These are phyloP conservation scores for Callimorpha dominula DNA, from an alignment of 2,888 invertebrate species.

Conservation along the genomic window DNA sequence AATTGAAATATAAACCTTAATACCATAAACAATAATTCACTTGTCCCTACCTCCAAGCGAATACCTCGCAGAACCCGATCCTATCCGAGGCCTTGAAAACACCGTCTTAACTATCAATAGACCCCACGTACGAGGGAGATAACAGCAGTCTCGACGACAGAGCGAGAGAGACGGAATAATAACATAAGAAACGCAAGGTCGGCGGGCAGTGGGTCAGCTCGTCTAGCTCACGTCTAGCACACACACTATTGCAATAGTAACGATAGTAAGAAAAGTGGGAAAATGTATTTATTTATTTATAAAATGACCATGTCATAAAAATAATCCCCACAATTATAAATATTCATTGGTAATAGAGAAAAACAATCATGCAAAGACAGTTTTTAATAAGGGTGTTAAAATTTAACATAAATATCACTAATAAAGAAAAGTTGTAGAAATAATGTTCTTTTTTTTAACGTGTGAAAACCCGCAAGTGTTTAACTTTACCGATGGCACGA, in stretches of 20 bases:
- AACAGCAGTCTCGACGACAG: slow-evolving; percentile 47
- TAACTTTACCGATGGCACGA: too few species aligned
- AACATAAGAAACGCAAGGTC: slow-evolving; percentile 86
- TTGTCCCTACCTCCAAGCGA: slow-evolving; percentile 12
- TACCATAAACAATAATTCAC: slow-evolving; percentile 14
- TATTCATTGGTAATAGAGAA: too few species aligned
- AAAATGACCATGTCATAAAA: too few species aligned
- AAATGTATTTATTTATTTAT: background rate
- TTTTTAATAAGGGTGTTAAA: too few species aligned
- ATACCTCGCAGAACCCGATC: slow-evolving; percentile 39
- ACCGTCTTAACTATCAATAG: slow-evolving; percentile 78
- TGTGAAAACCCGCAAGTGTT: too few species aligned
- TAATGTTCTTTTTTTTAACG: too few species aligned
- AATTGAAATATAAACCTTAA: background rate
- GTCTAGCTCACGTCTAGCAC: slow-evolving; percentile 85
- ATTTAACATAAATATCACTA: too few species aligned
- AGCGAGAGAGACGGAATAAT: slow-evolving; percentile 69
- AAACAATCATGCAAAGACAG: too few species aligned
- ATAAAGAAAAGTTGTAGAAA: too few species aligned
- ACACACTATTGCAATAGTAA: slow-evolving; percentile 72
- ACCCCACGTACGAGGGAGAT: slow-evolving; percentile 68
- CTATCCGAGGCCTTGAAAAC: slow-evolving; percentile 52
- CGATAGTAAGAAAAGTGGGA: slow-evolving; percentile 56
- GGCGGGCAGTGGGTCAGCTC: slow-evolving; percentile 83
- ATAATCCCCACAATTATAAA: too few species aligned